Base-by-base conservation (phyloP, 2,113 vertebrate species). In the Salvator merianae region DNA sequence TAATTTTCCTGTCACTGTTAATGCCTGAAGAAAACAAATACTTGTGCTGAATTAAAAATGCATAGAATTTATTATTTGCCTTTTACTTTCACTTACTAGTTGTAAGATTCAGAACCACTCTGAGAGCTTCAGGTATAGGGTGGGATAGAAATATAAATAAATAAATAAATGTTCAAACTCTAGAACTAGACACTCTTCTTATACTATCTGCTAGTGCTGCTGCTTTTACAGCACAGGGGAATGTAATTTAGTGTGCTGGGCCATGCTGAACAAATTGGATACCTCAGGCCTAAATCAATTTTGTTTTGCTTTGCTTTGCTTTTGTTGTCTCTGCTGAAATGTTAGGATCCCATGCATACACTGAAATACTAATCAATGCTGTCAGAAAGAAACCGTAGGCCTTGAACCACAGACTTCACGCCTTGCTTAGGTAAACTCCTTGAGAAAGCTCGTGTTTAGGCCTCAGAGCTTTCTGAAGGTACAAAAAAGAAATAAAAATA, bases 261-360 rank as follows among this genome's bases (percentile, higher is more conserved):
- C n/a, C 40, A n/a, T 36, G 40, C 68, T 30, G n/a, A 84, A 84
- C 75, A 84, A 78, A 84, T 43, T 78, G 50, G 50, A 47, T 79
- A 63, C 76, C 83, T 72, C 68, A 8, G 38, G 38, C 53, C 83
- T 79, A 84, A 79, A 84, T 79, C 83, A 62, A 65, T 84, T 40
- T 62, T 53, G 18, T 24, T 3, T 59, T 59, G 16, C 20, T 59
- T 59, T 59, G 16, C 20, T 59, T 59, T 59, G 55, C 55, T 59
- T 18, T 72, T 13, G 30, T 34, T 28, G 34, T 38, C 13, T 72
- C 30, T 47, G 55, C 53, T 50, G 68, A 72, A 63, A 65, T 43
- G 22, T 43, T 79, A 55, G 36, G n/a, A 7, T 66, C 32, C 72
- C 38, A 30, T 13, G 8, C 24, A 20, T 13, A 24, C 32, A n/a